These are phyloP conservation scores for Thalassarche chlororhynchos DNA, from an alignment of 2,113 vertebrate genomes.

Conservation along the genomic window DNA sequence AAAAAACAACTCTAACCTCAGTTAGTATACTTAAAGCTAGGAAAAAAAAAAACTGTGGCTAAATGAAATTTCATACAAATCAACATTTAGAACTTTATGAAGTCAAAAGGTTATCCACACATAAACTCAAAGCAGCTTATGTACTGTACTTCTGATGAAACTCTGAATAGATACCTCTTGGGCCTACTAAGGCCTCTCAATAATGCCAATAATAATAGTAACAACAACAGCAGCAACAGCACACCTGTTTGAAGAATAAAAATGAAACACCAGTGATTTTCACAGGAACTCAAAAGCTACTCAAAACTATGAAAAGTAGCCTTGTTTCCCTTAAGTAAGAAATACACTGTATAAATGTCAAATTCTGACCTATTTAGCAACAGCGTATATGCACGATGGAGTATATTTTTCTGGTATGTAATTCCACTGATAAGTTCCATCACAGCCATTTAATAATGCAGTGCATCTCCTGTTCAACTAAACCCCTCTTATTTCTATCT, in stretches of 20 bases:
- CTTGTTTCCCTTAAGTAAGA: rapidly evolving
- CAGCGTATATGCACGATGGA: rapidly evolving
- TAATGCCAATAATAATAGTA: neutral
- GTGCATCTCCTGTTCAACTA: neutral
- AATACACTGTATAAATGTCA: rapidly evolving
- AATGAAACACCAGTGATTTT: neutral
- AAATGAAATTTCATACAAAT: constrained; percentile 43
- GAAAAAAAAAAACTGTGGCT: neutral
- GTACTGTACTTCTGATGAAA: neutral
- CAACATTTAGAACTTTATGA: neutral
- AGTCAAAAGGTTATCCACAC: constrained; percentile 10
- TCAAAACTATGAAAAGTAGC: neutral
- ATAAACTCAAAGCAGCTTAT: constrained; percentile 15
- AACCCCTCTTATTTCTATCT: neutral
- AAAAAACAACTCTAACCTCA: neutral
- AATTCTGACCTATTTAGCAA: neutral
- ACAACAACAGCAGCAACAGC: neutral
- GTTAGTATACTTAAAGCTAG: neutral
- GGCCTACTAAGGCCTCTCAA: neutral
- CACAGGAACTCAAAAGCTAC: neutral
- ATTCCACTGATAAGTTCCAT: neutral
- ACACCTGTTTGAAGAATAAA: neutral
- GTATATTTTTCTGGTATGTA: neutral
- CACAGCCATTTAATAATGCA: neutral
- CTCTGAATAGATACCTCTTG: neutral